Conservation (phyloP, 2,113 vertebrate species). For the Psittacara wagleri region DNA sequence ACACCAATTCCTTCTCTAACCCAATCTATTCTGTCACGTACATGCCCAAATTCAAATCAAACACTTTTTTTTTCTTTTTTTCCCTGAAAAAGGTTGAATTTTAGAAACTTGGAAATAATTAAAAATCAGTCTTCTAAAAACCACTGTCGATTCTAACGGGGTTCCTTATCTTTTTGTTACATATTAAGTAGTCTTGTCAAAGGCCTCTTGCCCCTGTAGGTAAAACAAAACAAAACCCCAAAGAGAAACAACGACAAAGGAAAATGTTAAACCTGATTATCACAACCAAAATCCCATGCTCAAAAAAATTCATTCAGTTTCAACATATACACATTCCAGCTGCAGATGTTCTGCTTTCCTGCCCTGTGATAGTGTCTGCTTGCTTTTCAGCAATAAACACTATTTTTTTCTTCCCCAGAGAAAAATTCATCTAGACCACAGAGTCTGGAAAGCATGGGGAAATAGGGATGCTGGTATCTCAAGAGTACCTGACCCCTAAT, state of each 20-base stretch:
- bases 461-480: not conserved
- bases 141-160: not conserved
- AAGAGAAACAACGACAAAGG: not conserved
- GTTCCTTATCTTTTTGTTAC: not conserved
- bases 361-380: not conserved
- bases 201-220: not conserved
- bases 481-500: not conserved
- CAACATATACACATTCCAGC: not conserved
- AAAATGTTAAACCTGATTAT: not conserved
- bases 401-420: not conserved
- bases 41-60: not conserved
- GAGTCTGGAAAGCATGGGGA: not conserved
- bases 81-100: not conserved
- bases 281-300: not conserved
- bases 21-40: not conserved
- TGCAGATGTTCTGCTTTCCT: not conserved
- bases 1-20: not conserved
- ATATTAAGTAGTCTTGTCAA: not conserved
- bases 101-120: not conserved
- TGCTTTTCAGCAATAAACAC: not conserved
- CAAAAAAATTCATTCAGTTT: not conserved
- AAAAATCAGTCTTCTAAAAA: not conserved
- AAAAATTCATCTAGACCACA: not conserved
- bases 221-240: not conserved
- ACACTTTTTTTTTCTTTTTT: not conserved